Base-by-base conservation (phyloP, 2,888 invertebrate genomes). In the Leptinotarsa juncta region DNA sequence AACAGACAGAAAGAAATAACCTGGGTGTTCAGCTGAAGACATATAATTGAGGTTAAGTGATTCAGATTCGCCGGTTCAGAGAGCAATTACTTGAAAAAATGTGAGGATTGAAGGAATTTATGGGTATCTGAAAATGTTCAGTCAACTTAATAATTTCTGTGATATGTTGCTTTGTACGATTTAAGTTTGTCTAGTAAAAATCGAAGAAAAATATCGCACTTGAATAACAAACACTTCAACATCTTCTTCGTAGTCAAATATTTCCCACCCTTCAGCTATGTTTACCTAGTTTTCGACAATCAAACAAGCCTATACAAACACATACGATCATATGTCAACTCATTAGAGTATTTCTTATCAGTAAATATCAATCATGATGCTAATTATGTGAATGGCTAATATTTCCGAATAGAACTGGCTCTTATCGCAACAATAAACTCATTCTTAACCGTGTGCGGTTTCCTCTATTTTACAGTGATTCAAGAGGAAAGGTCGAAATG, bases 321-420 rank as follows among this genome's bases (percentile, higher is more conserved):
- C 4, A 23, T 14, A 57, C 5, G 23, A 23, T 57, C 18, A n/a
- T 53, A n/a, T 53, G n/a, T 18, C n/a, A 55, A 18, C n/a, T 57
- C 20, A 20, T 20, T 20, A 20, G 12, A 57, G 26, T 15, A 53
- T 12, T 18, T 57, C 14, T 20, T 15, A 23, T 57, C 20, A 18
- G 20, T 14, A 14, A 23, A 57, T 57, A 23, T 23, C 20, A 23
- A 57, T 57, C 14, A 57, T 14, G 23, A 57, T 57, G 23, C 23
- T 57, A 57, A 57, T 57, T 57, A 57, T 57, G 23, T 14, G 14
- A 57, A 57, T 57, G 57, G 57, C 57, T 57, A 57, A 57, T 57
- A 23, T 15, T 57, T 57, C 57, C 23, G 4, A 23, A 57, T 20
- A 57, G 14, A 53, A 18, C 57, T 57, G 57, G 15, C 20, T 20